Evolutionary conservation across 2,797 vertebrate species (phyloP).

Genomic region (Potorous gilbertii): DNA sequence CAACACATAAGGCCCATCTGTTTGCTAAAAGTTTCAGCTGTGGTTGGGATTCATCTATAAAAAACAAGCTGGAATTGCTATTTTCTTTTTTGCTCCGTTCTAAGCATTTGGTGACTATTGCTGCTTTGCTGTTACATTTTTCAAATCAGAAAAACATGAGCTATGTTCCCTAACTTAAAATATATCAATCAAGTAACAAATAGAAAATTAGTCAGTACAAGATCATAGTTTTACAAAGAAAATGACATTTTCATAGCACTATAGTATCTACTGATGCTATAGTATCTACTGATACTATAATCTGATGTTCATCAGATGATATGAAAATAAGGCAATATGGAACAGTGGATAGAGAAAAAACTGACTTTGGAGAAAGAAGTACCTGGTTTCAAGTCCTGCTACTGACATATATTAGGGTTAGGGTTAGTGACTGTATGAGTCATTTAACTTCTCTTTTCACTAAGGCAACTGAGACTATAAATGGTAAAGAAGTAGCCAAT

Average conservation of each 20-base stretch:
- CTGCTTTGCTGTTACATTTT: conserved; percentile 27
- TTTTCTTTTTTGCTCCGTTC: conserved; percentile 24
- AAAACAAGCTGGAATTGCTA: neutral
- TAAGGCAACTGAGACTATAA: neutral
- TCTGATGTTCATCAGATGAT: neutral
- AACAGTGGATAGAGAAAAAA: neutral
- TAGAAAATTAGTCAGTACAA: conserved; percentile 47
- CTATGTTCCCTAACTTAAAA: conserved; percentile 33
- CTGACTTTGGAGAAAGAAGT: neutral
- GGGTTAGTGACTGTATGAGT: neutral
- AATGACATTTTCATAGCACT: conserved; percentile 41
- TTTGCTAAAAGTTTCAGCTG: conserved; percentile 6
- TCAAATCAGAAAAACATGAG: conserved; percentile 24
- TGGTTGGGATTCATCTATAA: neutral
- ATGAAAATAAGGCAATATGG: neutral
- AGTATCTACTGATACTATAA: neutral
- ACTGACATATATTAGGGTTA: neutral
- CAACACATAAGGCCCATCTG: conserved; percentile 14
- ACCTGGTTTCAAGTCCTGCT: neutral
- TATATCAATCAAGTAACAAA: conserved; percentile 36
- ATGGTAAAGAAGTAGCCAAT: neutral
- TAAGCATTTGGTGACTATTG: conserved; percentile 30
- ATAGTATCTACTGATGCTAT: conserved; percentile 6
- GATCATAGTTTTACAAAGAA: conserved; percentile 9
- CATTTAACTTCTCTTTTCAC: neutral